Conservation (phyloP, 2,113 vertebrate genomes). For the Lycaon pictus region DNA sequence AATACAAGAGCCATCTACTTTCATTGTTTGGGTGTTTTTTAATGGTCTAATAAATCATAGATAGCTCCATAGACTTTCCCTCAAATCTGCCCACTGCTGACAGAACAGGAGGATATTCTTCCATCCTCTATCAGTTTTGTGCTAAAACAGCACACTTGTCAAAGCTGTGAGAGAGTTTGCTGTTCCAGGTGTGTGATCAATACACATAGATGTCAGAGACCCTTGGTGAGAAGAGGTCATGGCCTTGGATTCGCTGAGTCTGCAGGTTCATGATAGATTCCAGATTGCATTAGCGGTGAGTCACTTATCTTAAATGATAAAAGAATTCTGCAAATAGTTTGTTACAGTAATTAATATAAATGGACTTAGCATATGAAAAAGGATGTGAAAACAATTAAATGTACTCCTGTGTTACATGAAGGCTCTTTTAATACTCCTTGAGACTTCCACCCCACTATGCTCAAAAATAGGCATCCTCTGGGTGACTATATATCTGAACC, state of each 20-base stretch:
- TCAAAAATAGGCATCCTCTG: not conserved
- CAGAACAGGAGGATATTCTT: constrained; percentile 36
- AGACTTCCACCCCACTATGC: not conserved
- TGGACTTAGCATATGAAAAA: not conserved
- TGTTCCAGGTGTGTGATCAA: constrained; percentile 23
- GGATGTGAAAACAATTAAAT: not conserved
- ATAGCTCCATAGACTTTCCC: constrained; percentile 17
- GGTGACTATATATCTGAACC: not conserved
- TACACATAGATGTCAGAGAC: constrained; percentile 29
- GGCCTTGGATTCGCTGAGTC: not conserved
- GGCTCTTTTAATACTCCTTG: not conserved
- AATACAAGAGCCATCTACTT: constrained; percentile 44
- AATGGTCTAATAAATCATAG: constrained; percentile 71
- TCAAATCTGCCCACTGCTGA: constrained; percentile 31
- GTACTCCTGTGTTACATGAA: not conserved
- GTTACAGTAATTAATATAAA: not conserved
- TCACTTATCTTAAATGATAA: not conserved
- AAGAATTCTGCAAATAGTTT: not conserved
- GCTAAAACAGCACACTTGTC: constrained; percentile 60
- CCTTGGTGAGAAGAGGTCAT: not conserved
- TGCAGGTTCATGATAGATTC: not conserved
- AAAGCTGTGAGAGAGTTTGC: constrained; percentile 26
- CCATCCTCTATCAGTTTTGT: constrained; percentile 25
- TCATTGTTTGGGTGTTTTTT: constrained; percentile 60
- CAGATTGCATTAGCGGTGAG: not conserved